Base-by-base conservation (phyloP, 2,888 invertebrate genomes). In the Odontomyia ornata region DNA sequence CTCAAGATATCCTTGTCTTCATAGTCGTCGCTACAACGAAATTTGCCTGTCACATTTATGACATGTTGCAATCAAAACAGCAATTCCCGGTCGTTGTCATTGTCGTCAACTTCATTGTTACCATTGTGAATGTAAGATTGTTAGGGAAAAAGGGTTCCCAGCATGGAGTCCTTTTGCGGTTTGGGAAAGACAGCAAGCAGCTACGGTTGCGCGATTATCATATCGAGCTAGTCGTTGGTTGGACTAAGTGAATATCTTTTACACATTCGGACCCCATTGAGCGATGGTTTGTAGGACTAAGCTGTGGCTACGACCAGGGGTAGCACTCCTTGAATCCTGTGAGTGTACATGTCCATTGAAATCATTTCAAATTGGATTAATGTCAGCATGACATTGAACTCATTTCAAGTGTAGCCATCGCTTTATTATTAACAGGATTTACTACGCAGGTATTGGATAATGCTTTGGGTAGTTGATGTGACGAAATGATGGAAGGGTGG, bases 41-140 rank as follows among this genome's bases (percentile, higher is more conserved):
- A 79, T 75, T 77, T 75, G 69, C 78, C 78, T 77, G 79, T 77
- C 79, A 79, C 72, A 56, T 77, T 77, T 77, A 77, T 79, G 79
- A 79, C 79, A 77, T 75, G 76, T 57, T 57, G 36, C 76, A 77
- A 79, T 79, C 79, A 79, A 77, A 79, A 79, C 77, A 79, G 25
- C 75, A 69, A 67, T 76, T 67, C 30, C 47, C 36, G 57, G 57
- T 77, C 73, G 30, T 43, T 25, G 25, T 25, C 60, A 25, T 60
- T 25, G 65, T 27, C 64, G 65, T 77, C 75, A 18, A n/a, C 60
- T 75, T 65, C 18, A 27, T 25, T 47, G 69, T 69, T 69, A 13
- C 15, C 47, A 46, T 69, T 69, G 23, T 47, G n/a, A 11, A n/a
- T n/a, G n/a, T n/a, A n/a, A n/a, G n/a, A 11, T 18, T 46, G 36